phyloP scores from a whole-genome alignment of 2,113 vertebrate genomes.

The Pipra filicauda region DNA sequence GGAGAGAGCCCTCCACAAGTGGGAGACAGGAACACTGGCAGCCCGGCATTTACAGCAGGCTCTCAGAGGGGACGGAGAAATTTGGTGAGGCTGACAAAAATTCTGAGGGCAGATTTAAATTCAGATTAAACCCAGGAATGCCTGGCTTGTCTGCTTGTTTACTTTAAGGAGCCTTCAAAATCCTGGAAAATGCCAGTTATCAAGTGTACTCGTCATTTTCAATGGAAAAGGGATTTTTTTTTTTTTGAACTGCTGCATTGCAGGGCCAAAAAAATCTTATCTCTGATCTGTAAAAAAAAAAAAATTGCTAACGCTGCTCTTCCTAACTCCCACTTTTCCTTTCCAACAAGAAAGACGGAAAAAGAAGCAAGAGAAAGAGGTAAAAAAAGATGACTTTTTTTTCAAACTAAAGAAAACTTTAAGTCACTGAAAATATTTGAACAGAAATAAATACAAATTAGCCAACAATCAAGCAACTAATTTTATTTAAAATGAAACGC shows the following conservation, averaged over 20 bases:
- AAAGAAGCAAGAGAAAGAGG: conserved; percentile 30
- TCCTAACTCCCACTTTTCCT: conserved; percentile 55
- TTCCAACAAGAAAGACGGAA: conserved; percentile 37
- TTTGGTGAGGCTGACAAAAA: not conserved
- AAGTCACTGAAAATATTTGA: conserved; percentile 27
- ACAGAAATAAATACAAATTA: conserved; percentile 60
- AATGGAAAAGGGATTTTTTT: not conserved
- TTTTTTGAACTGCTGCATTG: not conserved
- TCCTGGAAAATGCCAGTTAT: not conserved
- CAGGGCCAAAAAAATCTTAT: not conserved
- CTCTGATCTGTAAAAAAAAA: not conserved
- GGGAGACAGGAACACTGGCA: not conserved
- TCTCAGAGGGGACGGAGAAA: not conserved
- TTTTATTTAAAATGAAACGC: conserved; percentile 53
- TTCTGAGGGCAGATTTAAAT: not conserved
- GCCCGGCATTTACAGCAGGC: accelerated
- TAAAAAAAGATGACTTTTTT: not conserved
- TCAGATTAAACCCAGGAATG: not conserved
- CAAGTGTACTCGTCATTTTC: not conserved
- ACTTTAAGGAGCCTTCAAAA: not conserved
- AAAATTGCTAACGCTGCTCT: conserved; percentile 10
- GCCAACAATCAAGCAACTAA: conserved; percentile 47
- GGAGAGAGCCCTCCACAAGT: not conserved
- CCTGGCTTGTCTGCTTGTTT: not conserved
- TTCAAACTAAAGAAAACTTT: conserved; percentile 22